These are phyloP conservation scores for Zoanthus sociatus DNA, from an alignment of 92 coral and sea anemone species.

Conservation along the genomic window DNA sequence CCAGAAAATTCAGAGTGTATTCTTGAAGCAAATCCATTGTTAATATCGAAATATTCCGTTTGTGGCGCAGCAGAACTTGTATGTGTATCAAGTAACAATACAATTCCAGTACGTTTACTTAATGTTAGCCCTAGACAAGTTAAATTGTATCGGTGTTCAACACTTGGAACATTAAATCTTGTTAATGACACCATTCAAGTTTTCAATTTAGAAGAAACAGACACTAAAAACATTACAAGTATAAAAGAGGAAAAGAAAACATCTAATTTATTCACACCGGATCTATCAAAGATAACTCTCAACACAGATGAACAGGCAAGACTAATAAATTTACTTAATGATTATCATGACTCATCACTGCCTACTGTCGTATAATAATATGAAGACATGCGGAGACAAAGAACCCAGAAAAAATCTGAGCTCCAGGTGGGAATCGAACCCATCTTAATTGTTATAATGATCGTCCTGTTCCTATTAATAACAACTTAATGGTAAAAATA, in stretches of 20 bases:
- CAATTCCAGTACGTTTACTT: slow-evolving; percentile 7
- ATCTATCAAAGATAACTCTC: slow-evolving; percentile 7
- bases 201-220: not conserved
- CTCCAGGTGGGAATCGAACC: no score
- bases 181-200: not conserved
- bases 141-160: slow-evolving; percentile 1
- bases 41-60: not conserved
- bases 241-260: slow-evolving; percentile 1
- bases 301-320: slow-evolving; percentile 10
- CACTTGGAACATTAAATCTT: slow-evolving; percentile 20
- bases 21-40: not conserved
- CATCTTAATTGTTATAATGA: no score
- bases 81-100: no score
- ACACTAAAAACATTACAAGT: not conserved
- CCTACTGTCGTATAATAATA: no score
- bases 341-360: slow-evolving; percentile 31
- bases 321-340: slow-evolving; percentile 11
- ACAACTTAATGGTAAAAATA: no score
- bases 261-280: not conserved
- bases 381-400: no score
- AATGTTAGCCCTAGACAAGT: not conserved
- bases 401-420: no score
- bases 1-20: not conserved
- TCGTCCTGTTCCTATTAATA: no score
- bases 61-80: slow-evolving; percentile 15